Conservation (phyloP, 1,140 invertebrate species). For the Drosophila jambulina region DNA sequence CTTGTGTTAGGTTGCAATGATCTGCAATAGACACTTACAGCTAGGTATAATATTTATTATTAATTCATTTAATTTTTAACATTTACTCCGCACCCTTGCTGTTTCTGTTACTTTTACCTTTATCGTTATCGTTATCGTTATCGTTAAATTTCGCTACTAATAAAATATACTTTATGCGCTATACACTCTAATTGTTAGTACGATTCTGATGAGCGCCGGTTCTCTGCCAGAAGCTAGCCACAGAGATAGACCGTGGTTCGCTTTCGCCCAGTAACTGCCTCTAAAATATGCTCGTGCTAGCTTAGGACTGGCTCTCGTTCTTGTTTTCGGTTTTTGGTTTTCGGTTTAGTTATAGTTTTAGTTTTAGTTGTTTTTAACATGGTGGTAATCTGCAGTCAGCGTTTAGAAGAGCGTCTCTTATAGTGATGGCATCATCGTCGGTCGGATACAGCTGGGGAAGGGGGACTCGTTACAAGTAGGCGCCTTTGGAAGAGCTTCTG, state of each 20-base stretch:
- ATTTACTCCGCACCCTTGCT: conserved; percentile 21
- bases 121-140: conserved; percentile 39
- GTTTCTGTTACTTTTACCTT: conserved; percentile 29
- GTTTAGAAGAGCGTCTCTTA: conserved; percentile 80
- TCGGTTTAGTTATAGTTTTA: conserved; percentile 44
- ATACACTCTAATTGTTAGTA: conserved; percentile 55
- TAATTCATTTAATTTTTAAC: conserved; percentile 56
- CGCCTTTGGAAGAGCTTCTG: conserved; percentile 72
- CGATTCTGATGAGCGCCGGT: conserved; percentile 52
- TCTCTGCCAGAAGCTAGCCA: conserved; percentile 29
- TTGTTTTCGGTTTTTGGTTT: conserved; percentile 19
- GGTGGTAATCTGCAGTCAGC: conserved; percentile 85
- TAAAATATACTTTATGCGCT: conserved; percentile 78
- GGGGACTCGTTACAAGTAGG: no score
- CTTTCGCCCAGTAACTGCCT: conserved; percentile 30
- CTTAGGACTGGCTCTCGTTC: conserved; percentile 47
- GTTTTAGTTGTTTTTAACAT: conserved; percentile 69
- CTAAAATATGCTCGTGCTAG: conserved; percentile 63
- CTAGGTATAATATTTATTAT: conserved; percentile 64
- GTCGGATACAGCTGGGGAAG: conserved; percentile 28
- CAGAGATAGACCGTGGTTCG: conserved; percentile 37
- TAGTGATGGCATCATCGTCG: conserved; percentile 77
- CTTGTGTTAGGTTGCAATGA: conserved; percentile 55
- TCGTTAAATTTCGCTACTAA: conserved; percentile 78
- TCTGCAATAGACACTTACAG: conserved; percentile 75